phyloP scores from a whole-genome alignment of 2,797 vertebrate genomes.

The Eulemur mongoz region DNA sequence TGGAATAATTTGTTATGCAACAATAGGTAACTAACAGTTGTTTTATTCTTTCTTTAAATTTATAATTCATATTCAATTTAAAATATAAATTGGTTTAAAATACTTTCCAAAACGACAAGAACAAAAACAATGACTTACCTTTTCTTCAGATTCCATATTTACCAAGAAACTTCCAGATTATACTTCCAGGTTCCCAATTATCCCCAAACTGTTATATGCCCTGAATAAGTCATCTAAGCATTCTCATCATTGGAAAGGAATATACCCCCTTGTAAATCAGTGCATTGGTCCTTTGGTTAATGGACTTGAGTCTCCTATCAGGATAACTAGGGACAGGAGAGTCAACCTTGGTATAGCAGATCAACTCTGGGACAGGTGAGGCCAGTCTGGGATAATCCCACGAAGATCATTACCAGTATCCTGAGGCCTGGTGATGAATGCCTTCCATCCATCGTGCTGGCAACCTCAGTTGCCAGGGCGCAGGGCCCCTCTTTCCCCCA shows the following conservation, averaged over 20 bases:
- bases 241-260: neutral
- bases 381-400: neutral
- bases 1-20: neutral
- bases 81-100: conserved; percentile 13
- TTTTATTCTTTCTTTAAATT: conserved; percentile 1
- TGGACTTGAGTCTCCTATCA: neutral
- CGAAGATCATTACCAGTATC: neutral
- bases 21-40: neutral
- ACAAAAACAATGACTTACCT: neutral
- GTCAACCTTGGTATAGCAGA: neutral
- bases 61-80: neutral
- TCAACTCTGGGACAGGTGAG: neutral
- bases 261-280: neutral
- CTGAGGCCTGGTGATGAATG: neutral
- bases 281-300: neutral
- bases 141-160: neutral
- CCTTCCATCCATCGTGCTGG: neutral
- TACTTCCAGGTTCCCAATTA: neutral
- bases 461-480: neutral
- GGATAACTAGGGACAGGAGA: neutral
- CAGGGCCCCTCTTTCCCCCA: neutral
- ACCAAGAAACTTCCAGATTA: neutral
- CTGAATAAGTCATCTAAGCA: neutral
- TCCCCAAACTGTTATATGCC: neutral
- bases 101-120: neutral